A percentile compares a stretch with the other conserved stretches of the same genome.
phyloP scores from a whole-genome alignment of 1,140 invertebrate genomes.

The Philopotamus ludificatus region DNA sequence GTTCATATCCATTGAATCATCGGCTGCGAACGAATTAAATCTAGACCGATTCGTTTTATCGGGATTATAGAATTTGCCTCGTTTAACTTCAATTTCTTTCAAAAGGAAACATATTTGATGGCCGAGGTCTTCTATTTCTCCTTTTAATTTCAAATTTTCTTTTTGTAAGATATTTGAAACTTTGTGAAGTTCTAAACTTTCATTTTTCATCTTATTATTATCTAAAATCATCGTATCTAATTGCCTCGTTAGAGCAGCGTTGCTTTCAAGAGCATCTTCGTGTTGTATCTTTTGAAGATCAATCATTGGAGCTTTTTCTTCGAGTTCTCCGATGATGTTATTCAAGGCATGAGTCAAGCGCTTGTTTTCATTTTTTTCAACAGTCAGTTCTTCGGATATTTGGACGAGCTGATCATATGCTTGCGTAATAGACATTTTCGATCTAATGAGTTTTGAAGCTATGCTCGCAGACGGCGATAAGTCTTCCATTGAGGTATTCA shows the following conservation, averaged over 20 bases:
- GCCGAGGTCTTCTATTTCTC: conserved; percentile 71
- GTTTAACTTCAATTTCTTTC: conserved; percentile 80
- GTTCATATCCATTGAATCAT: conserved; percentile 51
- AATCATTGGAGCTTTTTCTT: conserved; percentile 81
- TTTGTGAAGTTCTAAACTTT: conserved; percentile 69
- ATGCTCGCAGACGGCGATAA: conserved; percentile 83
- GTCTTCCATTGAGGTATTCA: conserved; percentile 75
- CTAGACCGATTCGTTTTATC: conserved; percentile 56
- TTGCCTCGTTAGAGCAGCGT: conserved; percentile 68
- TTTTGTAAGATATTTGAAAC: conserved; percentile 65
- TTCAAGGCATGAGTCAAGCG: conserved; percentile 76
- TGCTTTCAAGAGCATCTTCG: conserved; percentile 68
- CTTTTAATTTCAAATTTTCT: conserved; percentile 77
- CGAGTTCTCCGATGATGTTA: conserved; percentile 78
- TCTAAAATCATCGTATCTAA: conserved; percentile 74
- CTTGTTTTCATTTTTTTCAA: conserved; percentile 77
- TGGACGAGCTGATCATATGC: conserved; percentile 85
- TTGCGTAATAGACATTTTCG: conserved; percentile 85
- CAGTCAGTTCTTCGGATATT: conserved; percentile 69
- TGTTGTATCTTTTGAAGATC: conserved; percentile 79
- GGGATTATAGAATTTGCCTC: conserved; percentile 60
- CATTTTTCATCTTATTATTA: conserved; percentile 67
- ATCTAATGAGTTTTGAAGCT: conserved; percentile 76
- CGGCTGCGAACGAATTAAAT: conserved; percentile 50
- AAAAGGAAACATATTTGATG: conserved; percentile 80